These are phyloP conservation scores for Drosophila suboccidentalis DNA, from an alignment of 2,888 invertebrate genomes.

Conservation along the genomic window DNA sequence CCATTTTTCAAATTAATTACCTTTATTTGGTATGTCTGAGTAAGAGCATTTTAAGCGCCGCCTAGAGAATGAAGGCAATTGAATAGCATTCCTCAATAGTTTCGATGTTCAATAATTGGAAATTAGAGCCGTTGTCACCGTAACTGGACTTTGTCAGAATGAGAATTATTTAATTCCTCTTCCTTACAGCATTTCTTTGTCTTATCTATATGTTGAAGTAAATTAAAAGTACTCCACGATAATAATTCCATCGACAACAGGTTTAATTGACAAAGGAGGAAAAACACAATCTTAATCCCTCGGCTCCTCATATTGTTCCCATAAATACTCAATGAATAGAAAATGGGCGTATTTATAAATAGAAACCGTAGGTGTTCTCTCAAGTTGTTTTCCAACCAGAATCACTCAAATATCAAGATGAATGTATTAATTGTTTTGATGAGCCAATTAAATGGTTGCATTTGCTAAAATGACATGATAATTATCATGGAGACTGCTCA, in stretches of 20 bases:
- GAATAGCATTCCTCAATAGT: slow-evolving; percentile 8
- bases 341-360: slow-evolving; percentile 1
- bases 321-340: not conserved
- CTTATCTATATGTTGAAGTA: not conserved
- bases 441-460: not conserved
- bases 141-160: slow-evolving; percentile 4
- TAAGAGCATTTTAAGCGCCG: not conserved
- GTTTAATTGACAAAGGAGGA: not conserved
- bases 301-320: too few relatives aligned
- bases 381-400: slow-evolving; percentile 8
- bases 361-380: not conserved
- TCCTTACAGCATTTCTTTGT: not conserved
- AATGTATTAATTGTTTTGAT: slow-evolving; percentile 1
- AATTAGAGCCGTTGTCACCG: not conserved
- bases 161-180: slow-evolving; percentile 1
- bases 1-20: slow-evolving; percentile 12
- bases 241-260: not conserved
- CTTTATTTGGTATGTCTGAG: slow-evolving; percentile 6
- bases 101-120: slow-evolving; percentile 12
- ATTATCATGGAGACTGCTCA: not conserved
- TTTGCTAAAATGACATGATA: slow-evolving; percentile 1
- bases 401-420: not conserved
- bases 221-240: not conserved
- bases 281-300: not conserved
- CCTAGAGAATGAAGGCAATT: slow-evolving; percentile 4